Percentiles rank a stretch among this genome's conserved stretches.
Conservation (phyloP, 2,888 invertebrate species). For the Metopia argyrocephala region DNA sequence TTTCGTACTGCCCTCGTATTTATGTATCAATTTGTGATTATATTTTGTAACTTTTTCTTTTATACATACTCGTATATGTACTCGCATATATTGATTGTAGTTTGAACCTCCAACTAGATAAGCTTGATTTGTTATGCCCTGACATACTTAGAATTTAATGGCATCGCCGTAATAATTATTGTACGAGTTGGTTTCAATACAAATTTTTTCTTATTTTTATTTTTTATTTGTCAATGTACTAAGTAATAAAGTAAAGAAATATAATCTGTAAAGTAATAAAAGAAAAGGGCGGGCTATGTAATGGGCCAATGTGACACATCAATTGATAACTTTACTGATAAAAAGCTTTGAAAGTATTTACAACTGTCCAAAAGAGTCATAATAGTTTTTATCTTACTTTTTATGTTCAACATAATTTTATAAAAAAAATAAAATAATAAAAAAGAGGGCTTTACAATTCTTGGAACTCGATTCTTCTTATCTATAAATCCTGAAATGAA, state of each 20-base stretch:
- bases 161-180: not conserved
- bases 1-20: too few species aligned
- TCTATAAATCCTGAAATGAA: too few species aligned
- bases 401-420: too few species aligned
- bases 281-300: not conserved
- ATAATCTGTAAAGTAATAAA: constrained; percentile 40
- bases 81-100: not conserved
- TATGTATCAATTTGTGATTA: too few species aligned
- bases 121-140: constrained; percentile 45
- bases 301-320: not conserved
- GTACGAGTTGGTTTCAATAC: not conserved
- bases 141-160: constrained; percentile 41
- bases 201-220: constrained; percentile 5
- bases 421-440: too few species aligned
- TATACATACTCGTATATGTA: too few species aligned
- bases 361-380: not conserved
- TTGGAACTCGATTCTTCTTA: too few species aligned
- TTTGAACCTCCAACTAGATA: constrained; percentile 43
- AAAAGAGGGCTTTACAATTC: too few species aligned
- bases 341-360: constrained; percentile 6
- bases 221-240: constrained; percentile 32
- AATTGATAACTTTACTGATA: constrained; percentile 10
- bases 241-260: constrained; percentile 29
- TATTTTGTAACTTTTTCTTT: too few species aligned
- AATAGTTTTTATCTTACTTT: too few species aligned